Conservation (phyloP, 2,888 invertebrate genomes). For the Blera fallax region DNA sequence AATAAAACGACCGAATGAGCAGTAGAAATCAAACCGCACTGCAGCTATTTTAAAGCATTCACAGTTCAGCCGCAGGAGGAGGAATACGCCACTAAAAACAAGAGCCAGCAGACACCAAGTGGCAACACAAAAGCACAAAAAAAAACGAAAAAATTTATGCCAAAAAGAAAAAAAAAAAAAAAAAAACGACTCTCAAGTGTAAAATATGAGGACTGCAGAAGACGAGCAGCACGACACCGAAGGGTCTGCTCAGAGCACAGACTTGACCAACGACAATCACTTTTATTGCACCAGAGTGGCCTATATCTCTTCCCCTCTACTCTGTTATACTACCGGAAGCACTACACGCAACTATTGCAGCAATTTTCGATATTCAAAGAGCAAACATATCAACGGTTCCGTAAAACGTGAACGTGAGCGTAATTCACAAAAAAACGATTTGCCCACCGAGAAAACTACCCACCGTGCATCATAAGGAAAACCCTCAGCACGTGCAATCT, state of each 20-base stretch:
- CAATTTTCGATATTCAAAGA: conserved; percentile 60
- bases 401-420: conserved; percentile 61
- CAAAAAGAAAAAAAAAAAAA: conserved; percentile 45
- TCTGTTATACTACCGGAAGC: conserved; percentile 36
- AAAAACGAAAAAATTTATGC: conserved; percentile 62
- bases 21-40: conserved; percentile 70
- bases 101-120: conserved; percentile 61
- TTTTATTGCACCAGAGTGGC: conserved; percentile 64
- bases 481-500: conserved; percentile 60
- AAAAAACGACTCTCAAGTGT: conserved; percentile 63
- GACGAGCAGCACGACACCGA: conserved; percentile 48
- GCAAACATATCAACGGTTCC: conserved; percentile 62
- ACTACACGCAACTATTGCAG: conserved; percentile 49
- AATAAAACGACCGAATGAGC: conserved; percentile 59
- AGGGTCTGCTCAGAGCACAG: conserved; percentile 39
- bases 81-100: conserved; percentile 66
- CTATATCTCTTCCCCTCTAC: conserved; percentile 18
- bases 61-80: conserved; percentile 64
- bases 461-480: background rate
- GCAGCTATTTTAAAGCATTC: conserved; percentile 73
- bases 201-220: conserved; percentile 69
- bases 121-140: conserved; percentile 62
- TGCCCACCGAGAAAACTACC: background rate
- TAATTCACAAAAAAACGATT: conserved; percentile 40
- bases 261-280: conserved; percentile 62